Evolutionary conservation across 92 coral and sea anemone species (phyloP), one percentile per base, ranked within the genome.

Genomic region (Nematostella vectensis): DNA sequence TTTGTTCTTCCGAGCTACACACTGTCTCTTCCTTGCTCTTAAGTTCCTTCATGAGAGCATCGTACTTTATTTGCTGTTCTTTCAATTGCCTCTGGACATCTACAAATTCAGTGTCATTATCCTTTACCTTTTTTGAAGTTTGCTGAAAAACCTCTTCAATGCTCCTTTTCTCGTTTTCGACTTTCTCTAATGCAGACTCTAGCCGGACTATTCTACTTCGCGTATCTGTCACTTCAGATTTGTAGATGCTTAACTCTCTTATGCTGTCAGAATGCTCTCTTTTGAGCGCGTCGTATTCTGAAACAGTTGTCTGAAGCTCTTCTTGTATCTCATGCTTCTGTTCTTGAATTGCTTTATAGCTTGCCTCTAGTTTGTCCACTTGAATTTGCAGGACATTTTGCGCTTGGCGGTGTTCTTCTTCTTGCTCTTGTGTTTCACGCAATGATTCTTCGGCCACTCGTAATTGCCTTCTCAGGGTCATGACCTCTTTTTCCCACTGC

Each of bases 281-380:
- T 53, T 67, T 61, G 44, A 67, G 43, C 10, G 72, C 37, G 37
- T 93, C 87, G 26, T 75, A 54, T 38, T 87, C 99, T 13, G 48
- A 55, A 19, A 54, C 87, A 16, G 43, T 50, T 42, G 74, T 66
- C 45, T 87, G 76, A 26, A 87, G 63, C 39, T 93, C 96, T 39
- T 76, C 56, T 50, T 78, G 82, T 38, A 82, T 69, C 16, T 63
- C 85, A 21, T 64, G 50, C 23, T 80, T 80, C 36, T 76, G 68
- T 19, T 72, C 81, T 33, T 75, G 78, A 19, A 77, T 60, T 36
- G 70, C 57, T 33, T 65, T 76, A 54, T 74, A 82, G 53, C 48
- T 70, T 20, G 77, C 65, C 59, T 87, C 88, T 19, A 93, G 59
- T 68, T 88, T 83, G 52, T 77, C 65, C 2, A 78, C 54, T 47